phyloP scores from a whole-genome alignment of 2,888 invertebrate genomes.

The Lagria hirta region DNA sequence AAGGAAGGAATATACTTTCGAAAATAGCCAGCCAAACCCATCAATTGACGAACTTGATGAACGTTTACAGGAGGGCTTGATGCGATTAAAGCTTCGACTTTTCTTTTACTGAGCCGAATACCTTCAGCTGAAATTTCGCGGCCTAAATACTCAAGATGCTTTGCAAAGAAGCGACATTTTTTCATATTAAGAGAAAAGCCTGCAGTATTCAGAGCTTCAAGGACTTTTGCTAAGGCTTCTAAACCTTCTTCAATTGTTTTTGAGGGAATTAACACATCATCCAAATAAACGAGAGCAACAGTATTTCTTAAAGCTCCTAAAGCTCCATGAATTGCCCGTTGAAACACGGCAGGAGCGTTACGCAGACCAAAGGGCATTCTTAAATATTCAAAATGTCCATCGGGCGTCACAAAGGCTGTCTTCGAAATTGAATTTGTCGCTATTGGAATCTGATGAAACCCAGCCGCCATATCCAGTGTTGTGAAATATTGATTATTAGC shows the following conservation, averaged over 20 bases:
- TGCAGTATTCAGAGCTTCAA: slow-evolving; percentile 13
- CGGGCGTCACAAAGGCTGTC: no score
- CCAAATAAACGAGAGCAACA: slow-evolving; percentile 27
- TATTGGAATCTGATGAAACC: no score
- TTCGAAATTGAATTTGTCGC: no score
- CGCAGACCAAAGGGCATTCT: slow-evolving; percentile 43
- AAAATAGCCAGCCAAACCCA: slow-evolving; percentile 42
- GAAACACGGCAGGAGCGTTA: slow-evolving; percentile 38
- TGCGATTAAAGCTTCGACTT: slow-evolving; percentile 34
- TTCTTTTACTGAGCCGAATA: slow-evolving; percentile 34
- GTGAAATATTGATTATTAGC: no score
- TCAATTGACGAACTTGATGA: slow-evolving; percentile 34
- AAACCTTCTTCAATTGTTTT: slow-evolving; percentile 25
- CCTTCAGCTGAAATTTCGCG: slow-evolving; percentile 35
- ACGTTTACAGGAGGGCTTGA: slow-evolving; percentile 33
- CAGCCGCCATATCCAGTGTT: no score
- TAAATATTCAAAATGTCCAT: slow-evolving; percentile 41
- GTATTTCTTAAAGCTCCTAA: slow-evolving; percentile 16
- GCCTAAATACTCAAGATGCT: slow-evolving; percentile 35
- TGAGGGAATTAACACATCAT: slow-evolving; percentile 33
- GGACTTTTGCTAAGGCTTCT: slow-evolving; percentile 8
- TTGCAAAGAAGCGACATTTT: slow-evolving; percentile 33
- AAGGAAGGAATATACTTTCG: slow-evolving; percentile 40
- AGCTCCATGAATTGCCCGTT: slow-evolving; percentile 22
- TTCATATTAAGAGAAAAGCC: slow-evolving; percentile 27